Percentiles rank a stretch among this genome's conserved stretches.
These are phyloP conservation scores for Lordiphosa stackelbergi DNA, from an alignment of 1,140 invertebrate species.

Conservation along the genomic window DNA sequence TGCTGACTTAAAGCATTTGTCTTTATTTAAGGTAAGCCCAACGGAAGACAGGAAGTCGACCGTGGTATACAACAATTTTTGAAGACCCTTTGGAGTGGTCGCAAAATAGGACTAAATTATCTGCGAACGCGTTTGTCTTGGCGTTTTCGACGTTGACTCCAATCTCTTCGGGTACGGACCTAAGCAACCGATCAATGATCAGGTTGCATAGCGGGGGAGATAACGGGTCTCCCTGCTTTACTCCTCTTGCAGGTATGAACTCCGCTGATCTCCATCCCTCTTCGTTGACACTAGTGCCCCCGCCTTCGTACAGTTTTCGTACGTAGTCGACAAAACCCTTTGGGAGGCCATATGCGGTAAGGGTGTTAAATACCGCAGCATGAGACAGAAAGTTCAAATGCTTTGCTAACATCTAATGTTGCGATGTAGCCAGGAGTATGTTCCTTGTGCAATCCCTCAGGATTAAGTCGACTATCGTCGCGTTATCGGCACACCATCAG, in stretches of 20 bases:
- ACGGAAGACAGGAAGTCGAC: slow-evolving; percentile 14
- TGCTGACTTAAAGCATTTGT: no score
- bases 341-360: slow-evolving; percentile 9
- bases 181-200: slow-evolving; percentile 21
- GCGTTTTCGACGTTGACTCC: slow-evolving; percentile 11
- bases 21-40: not conserved
- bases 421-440: slow-evolving; percentile 13
- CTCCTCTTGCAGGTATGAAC: slow-evolving; percentile 13
- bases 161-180: slow-evolving; percentile 10
- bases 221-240: slow-evolving; percentile 23
- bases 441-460: slow-evolving; percentile 15
- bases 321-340: slow-evolving; percentile 21
- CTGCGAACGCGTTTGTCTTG: slow-evolving; percentile 1
- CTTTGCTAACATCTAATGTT: slow-evolving; percentile 22
- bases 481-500: slow-evolving; percentile 28
- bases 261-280: slow-evolving; percentile 10
- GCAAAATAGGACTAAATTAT: slow-evolving; percentile 11
- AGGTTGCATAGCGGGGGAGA: slow-evolving; percentile 20
- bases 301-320: slow-evolving; percentile 1
- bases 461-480: slow-evolving; percentile 28
- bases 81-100: slow-evolving; percentile 2
- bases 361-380: slow-evolving; percentile 1
- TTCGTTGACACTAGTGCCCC: slow-evolving; percentile 8
- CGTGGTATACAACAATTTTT: slow-evolving; percentile 7
- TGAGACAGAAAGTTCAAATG: slow-evolving; percentile 13